phyloP scores from a whole-genome alignment of 1,140 invertebrate species.

The Colletes latitarsis region DNA sequence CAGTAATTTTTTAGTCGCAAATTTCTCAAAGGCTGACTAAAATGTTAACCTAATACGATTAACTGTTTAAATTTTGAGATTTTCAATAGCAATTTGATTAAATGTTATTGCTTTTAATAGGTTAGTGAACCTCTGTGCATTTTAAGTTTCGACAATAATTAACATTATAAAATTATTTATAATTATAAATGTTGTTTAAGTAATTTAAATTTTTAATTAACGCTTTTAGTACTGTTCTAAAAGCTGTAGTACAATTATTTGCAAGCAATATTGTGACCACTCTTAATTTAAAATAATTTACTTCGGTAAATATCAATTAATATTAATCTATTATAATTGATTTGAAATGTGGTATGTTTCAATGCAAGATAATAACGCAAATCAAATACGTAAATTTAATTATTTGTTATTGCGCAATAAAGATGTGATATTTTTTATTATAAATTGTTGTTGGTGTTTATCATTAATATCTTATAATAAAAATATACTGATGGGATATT shows the following conservation, averaged over 20 bases:
- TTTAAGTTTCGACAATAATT: not conserved
- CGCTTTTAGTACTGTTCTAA: not conserved
- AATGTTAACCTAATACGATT: too few relatives aligned
- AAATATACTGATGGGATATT: not conserved
- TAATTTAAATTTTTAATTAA: not conserved
- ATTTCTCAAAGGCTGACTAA: too few relatives aligned
- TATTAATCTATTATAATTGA: not conserved
- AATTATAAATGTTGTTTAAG: not conserved
- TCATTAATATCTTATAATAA: not conserved
- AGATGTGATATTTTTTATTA: conserved; percentile 31
- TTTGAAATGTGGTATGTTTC: not conserved
- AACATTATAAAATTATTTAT: not conserved
- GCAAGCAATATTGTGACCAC: not conserved
- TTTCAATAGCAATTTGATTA: not conserved
- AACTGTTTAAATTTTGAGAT: not conserved
- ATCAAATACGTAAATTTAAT: not conserved
- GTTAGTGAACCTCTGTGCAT: not conserved
- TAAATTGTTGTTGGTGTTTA: conserved; percentile 1
- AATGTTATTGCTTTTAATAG: not conserved
- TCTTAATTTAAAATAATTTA: not conserved
- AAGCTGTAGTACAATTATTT: not conserved
- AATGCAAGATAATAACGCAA: not conserved
- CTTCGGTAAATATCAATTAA: not conserved
- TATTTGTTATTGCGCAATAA: conserved; percentile 3
- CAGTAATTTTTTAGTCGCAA: too few relatives aligned